phyloP scores from a whole-genome alignment of 2,888 invertebrate species.

The Acanthosepion pharaonis region DNA sequence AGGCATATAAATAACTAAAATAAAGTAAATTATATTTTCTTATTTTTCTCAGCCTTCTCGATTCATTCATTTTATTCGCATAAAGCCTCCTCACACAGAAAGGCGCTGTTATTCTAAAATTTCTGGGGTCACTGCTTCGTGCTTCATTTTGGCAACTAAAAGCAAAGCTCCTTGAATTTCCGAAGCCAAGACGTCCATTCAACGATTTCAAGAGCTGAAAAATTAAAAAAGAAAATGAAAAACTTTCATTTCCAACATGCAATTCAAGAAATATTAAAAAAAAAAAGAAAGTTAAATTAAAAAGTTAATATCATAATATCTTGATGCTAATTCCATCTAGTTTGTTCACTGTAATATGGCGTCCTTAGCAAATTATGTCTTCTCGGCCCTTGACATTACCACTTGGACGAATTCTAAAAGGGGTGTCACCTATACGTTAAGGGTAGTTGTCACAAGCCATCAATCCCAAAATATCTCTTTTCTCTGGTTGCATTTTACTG shows the following conservation, averaged over 20 bases:
- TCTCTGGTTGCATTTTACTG: too few relatives aligned
- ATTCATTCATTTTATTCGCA: background rate
- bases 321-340: background rate
- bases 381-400: slow-evolving; percentile 2
- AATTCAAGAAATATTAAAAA: background rate
- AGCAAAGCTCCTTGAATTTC: background rate
- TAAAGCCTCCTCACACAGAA: background rate
- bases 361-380: background rate
- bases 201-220: background rate
- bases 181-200: background rate
- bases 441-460: background rate
- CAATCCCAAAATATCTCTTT: background rate
- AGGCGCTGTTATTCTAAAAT: background rate
- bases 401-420: background rate
- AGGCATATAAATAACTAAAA: too few relatives aligned
- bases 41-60: background rate
- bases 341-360: background rate
- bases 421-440: background rate
- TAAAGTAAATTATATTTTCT: background rate
- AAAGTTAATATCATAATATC: background rate
- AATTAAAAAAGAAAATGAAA: background rate
- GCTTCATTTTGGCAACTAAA: background rate
- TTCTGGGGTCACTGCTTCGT: background rate
- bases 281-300: background rate
- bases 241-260: background rate